Evolutionary conservation across 2,113 vertebrate species (phyloP).

Genomic region (Pavo muticus): DNA sequence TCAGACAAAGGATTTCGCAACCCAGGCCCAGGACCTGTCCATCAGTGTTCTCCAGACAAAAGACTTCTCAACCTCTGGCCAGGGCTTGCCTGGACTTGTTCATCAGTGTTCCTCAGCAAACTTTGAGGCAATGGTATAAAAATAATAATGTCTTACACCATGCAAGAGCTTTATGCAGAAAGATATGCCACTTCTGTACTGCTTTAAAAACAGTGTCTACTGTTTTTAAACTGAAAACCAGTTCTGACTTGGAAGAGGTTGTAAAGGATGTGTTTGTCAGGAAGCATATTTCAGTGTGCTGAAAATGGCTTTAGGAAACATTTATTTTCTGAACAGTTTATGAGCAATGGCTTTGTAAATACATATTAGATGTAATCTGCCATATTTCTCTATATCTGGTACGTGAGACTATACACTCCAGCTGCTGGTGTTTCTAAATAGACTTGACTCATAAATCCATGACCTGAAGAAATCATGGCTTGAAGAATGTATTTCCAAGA

Average conservation of each 20-base stretch:
- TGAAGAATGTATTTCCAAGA: not conserved
- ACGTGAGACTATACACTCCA: not conserved
- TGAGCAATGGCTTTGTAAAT: conserved; percentile 24
- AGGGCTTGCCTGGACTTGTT: too few species aligned
- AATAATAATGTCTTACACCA: too few species aligned
- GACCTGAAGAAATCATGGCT: not conserved
- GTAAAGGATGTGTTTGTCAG: conserved; percentile 46
- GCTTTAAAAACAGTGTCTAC: not conserved
- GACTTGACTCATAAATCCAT: not conserved
- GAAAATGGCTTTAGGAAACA: conserved; percentile 52
- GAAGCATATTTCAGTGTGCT: conserved; percentile 35
- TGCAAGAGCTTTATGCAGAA: not conserved
- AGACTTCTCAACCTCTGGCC: too few species aligned
- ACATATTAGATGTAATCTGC: conserved; percentile 15
- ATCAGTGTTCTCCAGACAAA: too few species aligned
- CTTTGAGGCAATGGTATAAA: too few species aligned
- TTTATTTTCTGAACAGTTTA: conserved; percentile 48
- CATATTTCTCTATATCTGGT: not conserved
- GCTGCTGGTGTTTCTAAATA: not conserved
- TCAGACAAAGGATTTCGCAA: too few species aligned
- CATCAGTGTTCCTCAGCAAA: too few species aligned
- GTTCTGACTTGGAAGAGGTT: conserved; percentile 38
- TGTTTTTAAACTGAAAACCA: conserved; percentile 23
- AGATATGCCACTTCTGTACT: not conserved
- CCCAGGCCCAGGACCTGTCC: too few species aligned